Evolutionary conservation across 1,140 invertebrate species (phyloP).

Genomic region (Oreohelix idahoensis): DNA sequence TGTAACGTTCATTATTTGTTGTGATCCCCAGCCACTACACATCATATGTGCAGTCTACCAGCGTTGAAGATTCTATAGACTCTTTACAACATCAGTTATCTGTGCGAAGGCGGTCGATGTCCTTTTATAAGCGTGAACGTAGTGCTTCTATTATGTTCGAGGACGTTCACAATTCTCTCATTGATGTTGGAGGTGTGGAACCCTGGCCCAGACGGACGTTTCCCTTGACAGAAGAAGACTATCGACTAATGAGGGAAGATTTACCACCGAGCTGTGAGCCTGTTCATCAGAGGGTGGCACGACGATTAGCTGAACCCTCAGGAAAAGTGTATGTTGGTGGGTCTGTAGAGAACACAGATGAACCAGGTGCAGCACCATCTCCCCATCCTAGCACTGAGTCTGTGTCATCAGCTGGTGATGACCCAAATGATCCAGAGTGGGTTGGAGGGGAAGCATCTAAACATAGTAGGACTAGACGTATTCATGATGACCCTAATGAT

Average conservation of each 20-base stretch:
- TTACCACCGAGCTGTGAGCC: conserved; percentile 39
- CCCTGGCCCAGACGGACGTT: conserved; percentile 84
- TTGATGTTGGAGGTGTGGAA: conserved; percentile 70
- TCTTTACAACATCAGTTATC: neutral
- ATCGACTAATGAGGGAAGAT: conserved; percentile 80
- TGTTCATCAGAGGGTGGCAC: conserved; percentile 57
- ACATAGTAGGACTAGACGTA: conserved; percentile 4
- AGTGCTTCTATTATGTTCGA: conserved; percentile 24
- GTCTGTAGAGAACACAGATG: neutral
- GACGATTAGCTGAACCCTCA: conserved; percentile 42
- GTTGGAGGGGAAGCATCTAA: conserved; percentile 71
- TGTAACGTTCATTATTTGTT: too few species aligned
- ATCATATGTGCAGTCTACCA: neutral
- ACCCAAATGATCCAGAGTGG: conserved; percentile 44
- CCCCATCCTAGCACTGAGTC: conserved; percentile 73
- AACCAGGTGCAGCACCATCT: conserved; percentile 47
- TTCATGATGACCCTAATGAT: conserved; percentile 85
- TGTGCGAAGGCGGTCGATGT: conserved; percentile 36
- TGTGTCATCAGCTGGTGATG: conserved; percentile 76
- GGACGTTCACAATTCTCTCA: conserved; percentile 5
- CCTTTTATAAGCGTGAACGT: conserved; percentile 33
- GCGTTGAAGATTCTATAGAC: neutral
- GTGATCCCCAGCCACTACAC: neutral
- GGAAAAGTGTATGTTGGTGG: conserved; percentile 41
- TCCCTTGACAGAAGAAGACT: conserved; percentile 82